Evolutionary conservation across 2,797 vertebrate genomes (phyloP).

Genomic region (Hydrolagus colliei): DNA sequence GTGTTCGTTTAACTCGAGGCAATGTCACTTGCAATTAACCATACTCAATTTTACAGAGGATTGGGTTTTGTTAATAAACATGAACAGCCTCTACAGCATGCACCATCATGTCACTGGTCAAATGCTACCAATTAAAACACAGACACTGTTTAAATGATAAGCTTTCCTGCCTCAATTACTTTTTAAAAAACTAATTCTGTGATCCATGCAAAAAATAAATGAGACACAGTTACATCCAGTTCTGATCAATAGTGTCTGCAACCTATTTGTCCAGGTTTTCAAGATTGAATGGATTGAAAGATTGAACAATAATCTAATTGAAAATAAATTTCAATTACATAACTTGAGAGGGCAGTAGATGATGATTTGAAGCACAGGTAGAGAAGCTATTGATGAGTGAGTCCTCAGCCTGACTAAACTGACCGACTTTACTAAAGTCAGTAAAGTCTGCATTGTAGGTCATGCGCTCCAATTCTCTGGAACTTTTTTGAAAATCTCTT

Average conservation of each 20-base stretch:
- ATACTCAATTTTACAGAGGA: background rate
- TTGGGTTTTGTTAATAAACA: background rate
- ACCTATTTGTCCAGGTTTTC: background rate
- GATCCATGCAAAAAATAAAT: background rate
- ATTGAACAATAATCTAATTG: too few species aligned
- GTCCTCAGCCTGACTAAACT: too few species aligned
- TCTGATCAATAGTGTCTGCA: background rate
- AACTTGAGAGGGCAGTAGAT: too few species aligned
- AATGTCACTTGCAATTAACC: background rate
- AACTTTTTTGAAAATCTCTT: too few species aligned
- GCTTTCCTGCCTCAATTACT: background rate
- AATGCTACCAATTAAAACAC: background rate
- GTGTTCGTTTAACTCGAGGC: background rate
- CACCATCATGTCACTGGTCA: background rate
- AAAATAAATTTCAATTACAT: too few species aligned
- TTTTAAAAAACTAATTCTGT: background rate
- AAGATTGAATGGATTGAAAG: background rate
- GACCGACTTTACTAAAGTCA: too few species aligned
- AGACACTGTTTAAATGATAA: background rate
- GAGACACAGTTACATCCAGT: background rate
- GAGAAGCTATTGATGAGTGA: too few species aligned
- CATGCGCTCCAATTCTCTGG: too few species aligned
- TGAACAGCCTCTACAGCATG: background rate
- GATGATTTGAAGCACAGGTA: too few species aligned
- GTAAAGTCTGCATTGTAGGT: too few species aligned